These are phyloP conservation scores for Allolobophora icterica DNA, from an alignment of 2,888 invertebrate species.

Conservation along the genomic window DNA sequence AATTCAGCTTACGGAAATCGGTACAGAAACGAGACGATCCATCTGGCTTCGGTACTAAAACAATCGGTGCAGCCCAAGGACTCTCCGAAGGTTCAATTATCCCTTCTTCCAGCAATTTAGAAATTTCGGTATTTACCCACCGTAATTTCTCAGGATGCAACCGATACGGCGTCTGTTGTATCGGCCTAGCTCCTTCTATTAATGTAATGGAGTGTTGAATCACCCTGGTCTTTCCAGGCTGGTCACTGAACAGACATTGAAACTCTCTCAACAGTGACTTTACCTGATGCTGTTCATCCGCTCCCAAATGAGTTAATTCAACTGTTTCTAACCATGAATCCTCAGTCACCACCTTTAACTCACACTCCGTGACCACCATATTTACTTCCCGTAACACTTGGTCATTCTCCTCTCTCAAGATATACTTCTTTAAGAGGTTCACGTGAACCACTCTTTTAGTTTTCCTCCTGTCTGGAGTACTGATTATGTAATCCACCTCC, in stretches of 20 bases:
- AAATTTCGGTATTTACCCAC: background rate
- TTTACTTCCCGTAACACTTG: too few relatives aligned
- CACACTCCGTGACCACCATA: too few relatives aligned
- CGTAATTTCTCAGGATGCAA: background rate
- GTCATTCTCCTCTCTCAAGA: too few relatives aligned
- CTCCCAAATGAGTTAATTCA: too few relatives aligned
- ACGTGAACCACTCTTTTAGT: too few relatives aligned
- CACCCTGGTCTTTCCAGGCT: background rate
- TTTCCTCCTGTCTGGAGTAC: too few relatives aligned
- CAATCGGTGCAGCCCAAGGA: background rate
- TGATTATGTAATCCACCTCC: too few relatives aligned
- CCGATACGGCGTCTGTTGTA: background rate
- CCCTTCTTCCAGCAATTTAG: background rate
- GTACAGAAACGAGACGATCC: background rate
- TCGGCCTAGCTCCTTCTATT: background rate
- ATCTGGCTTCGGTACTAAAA: background rate
- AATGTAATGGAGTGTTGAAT: background rate
- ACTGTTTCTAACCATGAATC: too few relatives aligned
- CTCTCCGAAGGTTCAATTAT: background rate
- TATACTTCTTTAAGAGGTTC: too few relatives aligned
- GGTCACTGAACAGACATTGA: background rate
- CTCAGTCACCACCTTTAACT: too few relatives aligned
- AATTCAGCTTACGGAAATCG: background rate
- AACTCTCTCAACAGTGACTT: background rate
- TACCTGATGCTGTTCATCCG: too few relatives aligned